Percentiles rank a stretch among this genome's conserved stretches.
These are phyloP conservation scores for Helicolenus hilgendorfi DNA, from an alignment of 2,797 vertebrate genomes.

Conservation along the genomic window DNA sequence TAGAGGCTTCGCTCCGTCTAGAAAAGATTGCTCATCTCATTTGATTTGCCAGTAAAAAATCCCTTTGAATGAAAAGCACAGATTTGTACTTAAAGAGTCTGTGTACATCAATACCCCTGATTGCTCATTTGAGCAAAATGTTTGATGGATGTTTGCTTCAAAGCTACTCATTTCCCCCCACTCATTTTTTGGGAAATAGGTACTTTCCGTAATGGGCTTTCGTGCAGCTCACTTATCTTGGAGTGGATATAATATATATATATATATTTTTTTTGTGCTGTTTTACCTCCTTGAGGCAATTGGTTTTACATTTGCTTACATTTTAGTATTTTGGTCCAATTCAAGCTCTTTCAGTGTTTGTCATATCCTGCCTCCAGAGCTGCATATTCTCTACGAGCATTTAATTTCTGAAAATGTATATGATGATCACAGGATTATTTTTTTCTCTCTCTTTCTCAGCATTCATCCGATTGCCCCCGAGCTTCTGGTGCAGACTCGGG, in stretches of 20 bases:
- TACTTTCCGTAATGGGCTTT: conserved; percentile 41
- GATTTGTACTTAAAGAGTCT: conserved; percentile 43
- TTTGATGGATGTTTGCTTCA: conserved; percentile 40
- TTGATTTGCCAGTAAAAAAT: conserved; percentile 29
- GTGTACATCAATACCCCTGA: conserved; percentile 64
- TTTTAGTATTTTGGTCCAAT: background rate
- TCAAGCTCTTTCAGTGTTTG: background rate
- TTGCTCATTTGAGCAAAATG: conserved; percentile 60
- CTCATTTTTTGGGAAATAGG: conserved; percentile 30
- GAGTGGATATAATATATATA: conserved; percentile 37
- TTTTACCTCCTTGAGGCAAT: conserved; percentile 44
- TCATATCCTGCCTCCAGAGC: conserved; percentile 23
- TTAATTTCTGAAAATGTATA: conserved; percentile 13
- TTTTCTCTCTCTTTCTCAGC: conserved; percentile 6
- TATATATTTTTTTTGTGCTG: conserved; percentile 33
- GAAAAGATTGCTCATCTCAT: conserved; percentile 37
- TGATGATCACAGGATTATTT: conserved; percentile 6
- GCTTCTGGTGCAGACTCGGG: conserved; percentile 19
- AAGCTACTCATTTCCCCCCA: conserved; percentile 9
- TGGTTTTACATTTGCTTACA: conserved; percentile 48
- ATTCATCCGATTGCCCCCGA: background rate
- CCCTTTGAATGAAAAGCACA: conserved; percentile 33
- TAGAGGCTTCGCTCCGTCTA: conserved; percentile 11
- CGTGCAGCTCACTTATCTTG: conserved; percentile 15
- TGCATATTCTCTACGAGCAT: background rate